Evolutionary conservation across 2,888 invertebrate genomes (phyloP), one percentile per base, ranked within the genome.

Genomic region (Axea sp.): DNA sequence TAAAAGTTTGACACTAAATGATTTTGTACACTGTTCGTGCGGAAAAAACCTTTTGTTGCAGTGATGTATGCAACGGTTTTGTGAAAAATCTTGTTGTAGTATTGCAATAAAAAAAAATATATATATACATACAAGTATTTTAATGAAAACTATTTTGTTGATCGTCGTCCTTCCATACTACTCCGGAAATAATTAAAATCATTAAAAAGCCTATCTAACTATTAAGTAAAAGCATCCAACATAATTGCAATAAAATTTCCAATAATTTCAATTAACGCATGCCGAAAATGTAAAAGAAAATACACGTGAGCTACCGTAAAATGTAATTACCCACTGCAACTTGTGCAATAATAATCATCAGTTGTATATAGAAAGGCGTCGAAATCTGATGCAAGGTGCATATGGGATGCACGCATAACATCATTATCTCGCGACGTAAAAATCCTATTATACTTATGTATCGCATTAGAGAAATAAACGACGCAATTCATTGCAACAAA

Each of bases 401-500:
- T 41, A 41, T 35, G 49, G 55, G 55, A 68, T 53, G 59, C 68
- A 53, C 59, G 17, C 43, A 35, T 47, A 67, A 59, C 68, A 41
- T 68, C 59, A 59, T 68, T 68, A 68, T 43, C 41, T 24, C 22
- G 43, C 37, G 11, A 22, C n/a, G 30, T 35, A 69, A 69, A 62
- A 69, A 55, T 60, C 45, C 11, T 53, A 49, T 57, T 71, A 33
- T 55, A 49, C 55, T 55, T 62, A 49, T 57, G 49, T 49, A 57
- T 57, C 55, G 57, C 39, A 45, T 71, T 57, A 55, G 22, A 41
- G 49, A 28, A 47, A 62, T 62, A 62, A 55, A 55, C 62, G 49
- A 62, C 62, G 71, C 57, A 57, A 71, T 71, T 71, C 62, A 55
- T 62, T 55, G 53, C 39, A 62, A 71, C 71, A 55, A 71, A 71